Conservation (phyloP, 2,797 vertebrate species). For the Enteromius trimaculatus region DNA sequence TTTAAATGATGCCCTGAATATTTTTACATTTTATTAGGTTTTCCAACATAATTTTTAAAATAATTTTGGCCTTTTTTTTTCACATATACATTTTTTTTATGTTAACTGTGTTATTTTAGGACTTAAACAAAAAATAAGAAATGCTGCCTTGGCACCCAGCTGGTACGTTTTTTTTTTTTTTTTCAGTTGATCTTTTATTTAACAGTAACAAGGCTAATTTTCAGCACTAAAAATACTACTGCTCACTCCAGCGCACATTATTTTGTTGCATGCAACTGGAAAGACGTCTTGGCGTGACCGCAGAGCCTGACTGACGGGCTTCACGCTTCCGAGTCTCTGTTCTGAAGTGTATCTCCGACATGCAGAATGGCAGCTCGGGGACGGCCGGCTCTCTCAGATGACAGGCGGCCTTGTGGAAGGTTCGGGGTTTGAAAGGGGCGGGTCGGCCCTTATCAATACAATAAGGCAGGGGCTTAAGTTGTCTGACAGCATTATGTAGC, state of each 20-base stretch:
- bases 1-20: not conserved
- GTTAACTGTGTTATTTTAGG: not conserved
- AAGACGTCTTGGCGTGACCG: not conserved
- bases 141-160: not conserved
- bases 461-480: conserved; percentile 60
- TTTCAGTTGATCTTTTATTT: not conserved
- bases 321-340: not conserved
- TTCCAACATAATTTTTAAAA: not conserved
- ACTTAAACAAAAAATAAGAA: not conserved
- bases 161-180: not conserved
- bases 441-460: conserved; percentile 56
- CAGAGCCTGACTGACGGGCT: conserved; percentile 32
- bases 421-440: conserved; percentile 54
- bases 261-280: not conserved
- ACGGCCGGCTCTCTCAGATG: conserved; percentile 27
- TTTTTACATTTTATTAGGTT: not conserved
- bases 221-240: not conserved
- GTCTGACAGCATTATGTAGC: conserved; percentile 62
- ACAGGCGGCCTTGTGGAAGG: conserved; percentile 35
- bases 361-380: conserved; percentile 48
- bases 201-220: not conserved
- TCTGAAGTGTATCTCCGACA: conserved; percentile 43
- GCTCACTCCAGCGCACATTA: not conserved
- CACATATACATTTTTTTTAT: not conserved
- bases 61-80: not conserved